phyloP scores from a whole-genome alignment of 1,140 invertebrate genomes.

The Procambarus clarkii region DNA sequence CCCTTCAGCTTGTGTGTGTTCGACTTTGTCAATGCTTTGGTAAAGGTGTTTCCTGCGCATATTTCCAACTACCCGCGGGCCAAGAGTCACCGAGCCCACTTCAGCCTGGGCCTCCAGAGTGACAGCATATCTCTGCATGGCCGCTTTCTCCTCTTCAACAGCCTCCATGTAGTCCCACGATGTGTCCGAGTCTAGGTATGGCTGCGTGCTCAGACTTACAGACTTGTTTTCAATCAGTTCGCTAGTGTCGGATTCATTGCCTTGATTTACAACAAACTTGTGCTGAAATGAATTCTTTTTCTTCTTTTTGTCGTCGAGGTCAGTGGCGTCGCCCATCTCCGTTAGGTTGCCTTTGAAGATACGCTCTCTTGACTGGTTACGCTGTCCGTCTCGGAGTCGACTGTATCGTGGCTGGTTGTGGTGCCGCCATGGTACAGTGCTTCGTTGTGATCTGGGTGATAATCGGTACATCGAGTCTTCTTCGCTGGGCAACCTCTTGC shows the following conservation, averaged over 20 bases:
- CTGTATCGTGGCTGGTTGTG: slow-evolving; percentile 50
- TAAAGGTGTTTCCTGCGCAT: slow-evolving; percentile 45
- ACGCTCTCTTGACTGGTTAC: slow-evolving; percentile 73
- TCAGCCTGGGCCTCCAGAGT: slow-evolving; percentile 13
- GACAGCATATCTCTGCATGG: neutral
- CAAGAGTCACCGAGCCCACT: slow-evolving; percentile 26
- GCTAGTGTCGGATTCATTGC: slow-evolving; percentile 66
- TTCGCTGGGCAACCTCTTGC: slow-evolving; percentile 40
- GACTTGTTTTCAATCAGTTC: slow-evolving; percentile 55
- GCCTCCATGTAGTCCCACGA: slow-evolving; percentile 72
- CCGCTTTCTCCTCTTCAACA: slow-evolving; percentile 2
- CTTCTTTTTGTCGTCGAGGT: slow-evolving; percentile 43
- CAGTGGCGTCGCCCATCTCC: neutral
- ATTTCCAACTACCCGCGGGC: slow-evolving; percentile 61
- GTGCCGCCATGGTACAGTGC: slow-evolving; percentile 32
- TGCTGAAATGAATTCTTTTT: slow-evolving; percentile 40
- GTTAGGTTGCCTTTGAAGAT: slow-evolving; percentile 70
- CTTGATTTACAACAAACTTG: slow-evolving; percentile 67
- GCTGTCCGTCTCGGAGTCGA: slow-evolving; percentile 72
- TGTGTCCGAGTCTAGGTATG: slow-evolving; percentile 69
- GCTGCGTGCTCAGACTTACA: slow-evolving; percentile 36
- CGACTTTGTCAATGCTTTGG: slow-evolving; percentile 27
- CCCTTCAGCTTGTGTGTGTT: neutral
- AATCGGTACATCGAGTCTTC: slow-evolving; percentile 65
- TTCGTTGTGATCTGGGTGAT: slow-evolving; percentile 57